These are phyloP conservation scores for Carposina sasakii DNA, from an alignment of 1,140 invertebrate genomes.

Conservation along the genomic window DNA sequence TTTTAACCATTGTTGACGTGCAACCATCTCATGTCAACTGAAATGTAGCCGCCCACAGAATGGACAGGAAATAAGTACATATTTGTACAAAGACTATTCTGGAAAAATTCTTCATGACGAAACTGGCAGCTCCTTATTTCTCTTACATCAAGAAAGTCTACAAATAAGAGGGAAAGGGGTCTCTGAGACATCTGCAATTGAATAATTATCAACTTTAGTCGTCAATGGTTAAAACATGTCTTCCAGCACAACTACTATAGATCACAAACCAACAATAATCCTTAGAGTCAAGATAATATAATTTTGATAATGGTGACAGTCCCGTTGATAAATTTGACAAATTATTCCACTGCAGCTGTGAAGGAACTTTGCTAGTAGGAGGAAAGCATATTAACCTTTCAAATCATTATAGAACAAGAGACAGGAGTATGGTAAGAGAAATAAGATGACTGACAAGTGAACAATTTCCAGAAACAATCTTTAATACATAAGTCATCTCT, in stretches of 20 bases:
- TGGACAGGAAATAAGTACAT: slow-evolving; percentile 54
- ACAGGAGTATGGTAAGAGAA: slow-evolving; percentile 63
- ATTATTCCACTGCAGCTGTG: slow-evolving; percentile 70
- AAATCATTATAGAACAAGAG: slow-evolving; percentile 32
- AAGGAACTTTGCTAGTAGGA: slow-evolving; percentile 57
- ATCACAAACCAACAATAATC: slow-evolving; percentile 53
- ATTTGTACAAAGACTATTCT: slow-evolving; percentile 43
- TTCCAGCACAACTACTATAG: slow-evolving; percentile 53
- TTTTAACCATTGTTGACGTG: slow-evolving; percentile 71
- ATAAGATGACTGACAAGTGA: slow-evolving; percentile 62
- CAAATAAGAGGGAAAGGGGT: slow-evolving; percentile 40
- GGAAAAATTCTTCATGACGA: slow-evolving; percentile 61
- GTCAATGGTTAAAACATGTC: slow-evolving; percentile 72
- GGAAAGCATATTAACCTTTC: slow-evolving; percentile 54
- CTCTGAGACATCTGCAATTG: slow-evolving; percentile 60
- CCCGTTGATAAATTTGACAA: slow-evolving; percentile 47
- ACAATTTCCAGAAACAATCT: slow-evolving; percentile 56
- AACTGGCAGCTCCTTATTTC: slow-evolving; percentile 55
- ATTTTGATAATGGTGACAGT: slow-evolving; percentile 48
- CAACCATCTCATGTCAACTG: slow-evolving; percentile 67
- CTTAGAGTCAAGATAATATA: slow-evolving; percentile 34
- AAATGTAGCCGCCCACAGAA: slow-evolving; percentile 65
- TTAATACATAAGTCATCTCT: slow-evolving; percentile 1
- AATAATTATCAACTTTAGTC: slow-evolving; percentile 64
- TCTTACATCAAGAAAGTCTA: slow-evolving; percentile 45